Conservation (phyloP, 1,140 invertebrate species). For the Phymastichus coffea region DNA sequence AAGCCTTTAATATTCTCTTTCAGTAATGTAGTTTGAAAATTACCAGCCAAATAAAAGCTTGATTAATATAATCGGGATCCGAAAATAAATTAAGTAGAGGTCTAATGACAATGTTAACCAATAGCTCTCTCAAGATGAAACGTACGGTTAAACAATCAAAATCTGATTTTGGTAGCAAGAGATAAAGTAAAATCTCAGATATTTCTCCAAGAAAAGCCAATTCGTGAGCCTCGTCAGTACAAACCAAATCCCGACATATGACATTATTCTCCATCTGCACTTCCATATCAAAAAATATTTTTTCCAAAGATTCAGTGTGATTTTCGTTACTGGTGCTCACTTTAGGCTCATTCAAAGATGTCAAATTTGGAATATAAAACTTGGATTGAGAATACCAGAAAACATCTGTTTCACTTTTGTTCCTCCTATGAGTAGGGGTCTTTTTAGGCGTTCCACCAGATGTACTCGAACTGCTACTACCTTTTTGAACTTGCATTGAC, state of each 20-base stretch:
- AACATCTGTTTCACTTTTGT: slow-evolving; percentile 73
- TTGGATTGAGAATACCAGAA: slow-evolving; percentile 62
- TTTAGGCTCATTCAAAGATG: slow-evolving; percentile 50
- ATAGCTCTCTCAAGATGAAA: slow-evolving; percentile 77
- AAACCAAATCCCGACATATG: slow-evolving; percentile 67
- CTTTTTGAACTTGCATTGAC: slow-evolving; percentile 54
- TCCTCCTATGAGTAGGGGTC: slow-evolving; percentile 62
- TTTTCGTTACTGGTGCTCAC: slow-evolving; percentile 38
- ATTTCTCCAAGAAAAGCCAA: slow-evolving; percentile 81
- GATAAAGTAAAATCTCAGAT: slow-evolving; percentile 80
- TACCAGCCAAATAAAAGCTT: slow-evolving; percentile 87
- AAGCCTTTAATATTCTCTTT: no score
- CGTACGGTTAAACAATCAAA: slow-evolving; percentile 82
- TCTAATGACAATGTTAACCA: slow-evolving; percentile 76
- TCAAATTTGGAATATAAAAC: slow-evolving; percentile 53
- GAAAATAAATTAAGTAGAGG: slow-evolving; percentile 81
- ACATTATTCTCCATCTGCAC: slow-evolving; percentile 79
- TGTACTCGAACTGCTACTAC: slow-evolving; percentile 49
- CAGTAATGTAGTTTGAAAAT: no score
- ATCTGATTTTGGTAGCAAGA: slow-evolving; percentile 80
- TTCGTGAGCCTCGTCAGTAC: slow-evolving; percentile 64
- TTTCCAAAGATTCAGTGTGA: slow-evolving; percentile 61
- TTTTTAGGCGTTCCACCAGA: slow-evolving; percentile 55
- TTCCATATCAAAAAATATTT: slow-evolving; percentile 87
- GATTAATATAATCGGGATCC: slow-evolving; percentile 94